These are phyloP conservation scores for Gobio gobio DNA, from an alignment of 2,113 vertebrate genomes.

Conservation along the genomic window DNA sequence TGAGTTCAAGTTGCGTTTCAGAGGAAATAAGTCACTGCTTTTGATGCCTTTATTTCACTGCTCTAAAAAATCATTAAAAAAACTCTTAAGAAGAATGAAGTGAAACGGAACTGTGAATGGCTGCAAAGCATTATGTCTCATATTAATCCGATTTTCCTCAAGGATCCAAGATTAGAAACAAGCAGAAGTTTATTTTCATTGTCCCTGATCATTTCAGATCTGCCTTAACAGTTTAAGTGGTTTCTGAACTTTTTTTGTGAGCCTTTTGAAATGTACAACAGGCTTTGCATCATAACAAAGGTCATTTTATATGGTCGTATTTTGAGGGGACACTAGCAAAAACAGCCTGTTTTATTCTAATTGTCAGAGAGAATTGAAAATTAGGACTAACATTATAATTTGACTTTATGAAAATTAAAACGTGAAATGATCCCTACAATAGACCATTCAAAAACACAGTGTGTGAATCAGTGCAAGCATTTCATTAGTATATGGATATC, in stretches of 20 bases:
- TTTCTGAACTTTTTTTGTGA: background rate
- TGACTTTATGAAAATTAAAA: background rate
- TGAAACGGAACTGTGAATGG: background rate
- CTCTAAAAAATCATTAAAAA: background rate
- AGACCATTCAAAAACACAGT: background rate
- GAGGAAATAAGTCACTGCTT: conserved; percentile 15
- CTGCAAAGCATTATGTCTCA: background rate
- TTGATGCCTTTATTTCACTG: conserved; percentile 3
- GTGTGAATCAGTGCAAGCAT: background rate
- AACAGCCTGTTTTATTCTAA: background rate
- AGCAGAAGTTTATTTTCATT: background rate
- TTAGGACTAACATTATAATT: background rate
- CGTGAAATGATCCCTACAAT: background rate
- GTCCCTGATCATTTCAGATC: background rate
- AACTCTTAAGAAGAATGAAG: background rate
- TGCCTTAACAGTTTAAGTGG: background rate
- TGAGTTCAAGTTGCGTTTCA: background rate
- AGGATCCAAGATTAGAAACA: background rate
- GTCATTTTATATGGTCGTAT: background rate
- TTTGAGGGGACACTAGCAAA: background rate
- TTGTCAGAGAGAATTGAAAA: background rate
- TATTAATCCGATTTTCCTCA: background rate
- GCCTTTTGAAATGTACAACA: background rate
- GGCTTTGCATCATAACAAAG: background rate
- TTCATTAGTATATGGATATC: background rate